Percentiles rank a stretch among this genome's conserved stretches.
These are phyloP conservation scores for Allobates femoralis DNA, from an alignment of 2,797 vertebrate genomes.

Conservation along the genomic window DNA sequence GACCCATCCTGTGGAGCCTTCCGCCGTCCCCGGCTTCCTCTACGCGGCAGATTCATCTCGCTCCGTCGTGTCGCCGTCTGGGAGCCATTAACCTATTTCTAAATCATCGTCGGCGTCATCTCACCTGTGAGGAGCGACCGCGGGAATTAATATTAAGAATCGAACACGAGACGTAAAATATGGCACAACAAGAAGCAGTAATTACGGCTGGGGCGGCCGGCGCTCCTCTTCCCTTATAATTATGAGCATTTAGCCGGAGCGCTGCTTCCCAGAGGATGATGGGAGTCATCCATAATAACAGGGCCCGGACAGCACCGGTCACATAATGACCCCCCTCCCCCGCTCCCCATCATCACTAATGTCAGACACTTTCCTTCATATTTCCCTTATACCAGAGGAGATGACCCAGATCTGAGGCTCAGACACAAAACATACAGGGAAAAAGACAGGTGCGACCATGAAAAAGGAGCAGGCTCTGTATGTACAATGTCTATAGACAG, in stretches of 20 bases:
- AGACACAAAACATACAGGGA: not conserved
- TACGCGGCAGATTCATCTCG: not conserved
- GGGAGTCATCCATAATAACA: slow-evolving; percentile 47
- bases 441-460: not conserved
- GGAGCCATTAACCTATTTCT: slow-evolving; percentile 41
- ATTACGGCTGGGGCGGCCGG: slow-evolving; percentile 13
- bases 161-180: slow-evolving; percentile 1
- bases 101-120: not conserved
- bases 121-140: slow-evolving; percentile 37
- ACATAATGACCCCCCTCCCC: slow-evolving; percentile 43
- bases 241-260: slow-evolving; percentile 41
- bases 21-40: not conserved
- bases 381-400: not conserved
- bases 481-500: too few species aligned
- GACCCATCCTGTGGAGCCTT: not conserved
- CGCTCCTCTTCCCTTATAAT: slow-evolving; percentile 29
- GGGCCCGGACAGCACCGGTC: slow-evolving; percentile 24
- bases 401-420: not conserved
- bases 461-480: too few species aligned
- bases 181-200: slow-evolving; percentile 18
- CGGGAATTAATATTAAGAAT: slow-evolving; percentile 17
- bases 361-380: not conserved
- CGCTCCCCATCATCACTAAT: slow-evolving; percentile 18
- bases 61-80: slow-evolving; percentile 17
- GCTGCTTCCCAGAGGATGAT: slow-evolving; percentile 40